Conservation (phyloP, 2,797 vertebrate species). For the Microchirus variegatus region DNA sequence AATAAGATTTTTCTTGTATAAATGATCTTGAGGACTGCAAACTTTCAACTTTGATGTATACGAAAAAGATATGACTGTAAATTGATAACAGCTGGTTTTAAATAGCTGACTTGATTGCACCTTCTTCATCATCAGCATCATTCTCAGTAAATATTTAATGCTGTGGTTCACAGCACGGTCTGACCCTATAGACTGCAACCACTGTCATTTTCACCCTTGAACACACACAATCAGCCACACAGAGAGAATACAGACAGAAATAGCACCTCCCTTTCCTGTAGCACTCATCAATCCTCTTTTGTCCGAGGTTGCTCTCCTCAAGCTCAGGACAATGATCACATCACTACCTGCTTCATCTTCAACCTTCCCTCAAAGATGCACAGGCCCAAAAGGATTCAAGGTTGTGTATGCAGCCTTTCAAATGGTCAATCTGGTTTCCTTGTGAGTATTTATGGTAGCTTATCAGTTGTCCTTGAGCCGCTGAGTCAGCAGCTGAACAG, state of each 20-base stretch:
- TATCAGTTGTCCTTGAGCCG: slow-evolving; percentile 25
- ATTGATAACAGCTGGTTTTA: too few species aligned
- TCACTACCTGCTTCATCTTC: slow-evolving; percentile 48
- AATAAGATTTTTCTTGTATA: too few species aligned
- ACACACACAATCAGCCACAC: slow-evolving; percentile 11
- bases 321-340: slow-evolving; percentile 54
- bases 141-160: too few species aligned
- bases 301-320: slow-evolving; percentile 38
- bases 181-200: slow-evolving; percentile 18
- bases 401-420: slow-evolving; percentile 22
- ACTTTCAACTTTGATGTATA: too few species aligned
- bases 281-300: slow-evolving; percentile 68
- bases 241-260: slow-evolving; percentile 53
- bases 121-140: too few species aligned
- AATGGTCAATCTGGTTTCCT: slow-evolving; percentile 8
- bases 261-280: slow-evolving; percentile 47
- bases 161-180: not conserved
- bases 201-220: slow-evolving; percentile 3
- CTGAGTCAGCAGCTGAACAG: slow-evolving; percentile 3
- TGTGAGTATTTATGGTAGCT: not conserved
- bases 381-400: slow-evolving; percentile 14
- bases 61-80: too few species aligned
- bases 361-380: slow-evolving; percentile 21
- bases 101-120: too few species aligned
- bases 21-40: too few species aligned